Evolutionary conservation across 2,888 invertebrate species (phyloP).

Genomic region (Aphidoletes aphidimyza): DNA sequence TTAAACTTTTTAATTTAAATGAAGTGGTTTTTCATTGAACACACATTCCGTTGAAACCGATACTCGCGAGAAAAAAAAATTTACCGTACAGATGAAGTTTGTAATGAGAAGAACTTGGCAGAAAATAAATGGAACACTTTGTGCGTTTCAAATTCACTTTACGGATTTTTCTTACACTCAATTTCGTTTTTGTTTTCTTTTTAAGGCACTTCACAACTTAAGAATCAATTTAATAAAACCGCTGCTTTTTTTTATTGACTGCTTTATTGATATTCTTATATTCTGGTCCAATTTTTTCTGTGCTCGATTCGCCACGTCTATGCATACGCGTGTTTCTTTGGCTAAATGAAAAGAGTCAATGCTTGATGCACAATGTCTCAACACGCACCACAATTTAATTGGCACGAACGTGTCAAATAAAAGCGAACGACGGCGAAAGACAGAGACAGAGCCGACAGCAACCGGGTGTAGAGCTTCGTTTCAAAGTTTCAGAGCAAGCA

Average conservation of each 20-base stretch:
- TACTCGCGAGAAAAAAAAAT: no score
- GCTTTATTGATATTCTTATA: neutral
- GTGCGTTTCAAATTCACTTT: neutral
- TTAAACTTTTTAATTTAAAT: slow-evolving; percentile 10
- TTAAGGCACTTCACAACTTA: no score
- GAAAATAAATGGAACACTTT: no score
- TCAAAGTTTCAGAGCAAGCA: neutral
- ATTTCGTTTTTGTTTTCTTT: neutral
- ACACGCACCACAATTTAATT: slow-evolving; percentile 25
- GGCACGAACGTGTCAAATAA: slow-evolving; percentile 26
- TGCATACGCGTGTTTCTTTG: slow-evolving; percentile 4
- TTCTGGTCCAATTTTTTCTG: neutral
- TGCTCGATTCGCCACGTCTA: neutral
- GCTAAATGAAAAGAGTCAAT: slow-evolving; percentile 34
- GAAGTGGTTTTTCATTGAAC: neutral
- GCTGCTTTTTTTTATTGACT: neutral
- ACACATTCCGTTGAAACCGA: no score
- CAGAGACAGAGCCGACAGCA: neutral
- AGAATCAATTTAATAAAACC: no score
- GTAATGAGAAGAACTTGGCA: no score
- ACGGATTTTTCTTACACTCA: neutral
- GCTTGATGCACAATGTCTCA: slow-evolving; percentile 3
- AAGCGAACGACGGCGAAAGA: neutral
- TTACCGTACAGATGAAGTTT: no score
- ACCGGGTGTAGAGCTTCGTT: neutral